Evolutionary conservation across 2,888 invertebrate genomes (phyloP).

Genomic region (Athalia rosae): DNA sequence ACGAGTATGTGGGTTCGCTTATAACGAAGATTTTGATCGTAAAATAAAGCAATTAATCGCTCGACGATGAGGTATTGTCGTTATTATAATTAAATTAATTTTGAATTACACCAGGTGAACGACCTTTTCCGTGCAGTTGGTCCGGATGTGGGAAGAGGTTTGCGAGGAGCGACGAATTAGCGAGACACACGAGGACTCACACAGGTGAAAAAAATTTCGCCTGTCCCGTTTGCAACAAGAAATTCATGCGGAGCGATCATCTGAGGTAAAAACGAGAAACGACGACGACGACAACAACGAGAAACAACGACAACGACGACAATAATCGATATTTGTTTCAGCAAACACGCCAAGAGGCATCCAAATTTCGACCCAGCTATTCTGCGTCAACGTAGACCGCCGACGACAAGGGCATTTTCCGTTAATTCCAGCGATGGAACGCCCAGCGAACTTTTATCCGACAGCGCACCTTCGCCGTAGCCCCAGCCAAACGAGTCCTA

Average conservation of each 20-base stretch:
- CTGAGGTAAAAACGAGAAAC: conserved; percentile 4
- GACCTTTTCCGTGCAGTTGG: conserved; percentile 80
- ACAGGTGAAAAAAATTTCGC: conserved; percentile 75
- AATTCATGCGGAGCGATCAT: conserved; percentile 42
- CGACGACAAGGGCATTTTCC: conserved; percentile 73
- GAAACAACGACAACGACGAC: neutral
- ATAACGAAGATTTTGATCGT: too few species aligned
- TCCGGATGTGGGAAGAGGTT: conserved; percentile 79
- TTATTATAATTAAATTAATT: too few species aligned
- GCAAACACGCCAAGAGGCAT: conserved; percentile 79
- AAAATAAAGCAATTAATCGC: too few species aligned
- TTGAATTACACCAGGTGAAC: conserved; percentile 74
- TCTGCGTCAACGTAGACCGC: conserved; percentile 75
- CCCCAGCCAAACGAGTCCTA: neutral
- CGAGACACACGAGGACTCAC: conserved; percentile 79
- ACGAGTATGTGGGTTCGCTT: too few species aligned
- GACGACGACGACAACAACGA: neutral
- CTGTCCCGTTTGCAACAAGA: conserved; percentile 41
- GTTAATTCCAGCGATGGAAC: conserved; percentile 75
- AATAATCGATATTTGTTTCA: conserved; percentile 64
- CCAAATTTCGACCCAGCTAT: conserved; percentile 79
- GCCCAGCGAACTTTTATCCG: conserved; percentile 75
- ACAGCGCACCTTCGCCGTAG: conserved; percentile 75
- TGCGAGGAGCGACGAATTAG: conserved; percentile 80
- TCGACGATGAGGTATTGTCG: too few species aligned